phyloP scores from a whole-genome alignment of 2,888 invertebrate species.

The Macaria liturata region DNA sequence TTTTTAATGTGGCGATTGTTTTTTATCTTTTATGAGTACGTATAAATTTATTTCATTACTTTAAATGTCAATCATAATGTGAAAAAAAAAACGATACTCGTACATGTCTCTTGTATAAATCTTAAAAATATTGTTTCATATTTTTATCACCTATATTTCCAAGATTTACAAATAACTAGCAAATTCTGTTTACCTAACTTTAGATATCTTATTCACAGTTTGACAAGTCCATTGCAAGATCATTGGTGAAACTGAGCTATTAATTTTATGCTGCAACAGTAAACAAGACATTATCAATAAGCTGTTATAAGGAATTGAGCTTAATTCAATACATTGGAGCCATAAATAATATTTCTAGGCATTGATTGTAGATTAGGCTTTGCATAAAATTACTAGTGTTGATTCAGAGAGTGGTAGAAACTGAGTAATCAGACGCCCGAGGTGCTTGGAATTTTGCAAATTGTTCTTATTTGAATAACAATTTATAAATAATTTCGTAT shows the following conservation, averaged over 20 bases:
- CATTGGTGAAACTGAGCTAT: background rate
- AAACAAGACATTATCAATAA: slow-evolving; percentile 35
- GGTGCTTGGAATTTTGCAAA: background rate
- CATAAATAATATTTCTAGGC: slow-evolving; percentile 31
- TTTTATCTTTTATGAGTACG: no score
- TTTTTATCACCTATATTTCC: no score
- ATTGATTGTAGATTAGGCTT: slow-evolving; percentile 32
- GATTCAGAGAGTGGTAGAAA: slow-evolving; percentile 31
- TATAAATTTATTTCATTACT: no score
- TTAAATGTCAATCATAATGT: no score
- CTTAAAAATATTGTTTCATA: no score
- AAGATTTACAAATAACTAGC: no score
- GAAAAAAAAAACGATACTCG: no score
- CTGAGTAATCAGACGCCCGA: slow-evolving; percentile 30
- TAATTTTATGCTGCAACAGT: slow-evolving; percentile 12
- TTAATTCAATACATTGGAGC: slow-evolving; percentile 27
- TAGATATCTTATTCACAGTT: background rate
- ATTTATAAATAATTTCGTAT: no score
- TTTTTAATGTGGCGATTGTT: no score
- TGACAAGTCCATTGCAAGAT: slow-evolving; percentile 3
- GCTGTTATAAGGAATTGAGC: slow-evolving; percentile 15
- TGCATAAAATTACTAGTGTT: slow-evolving; percentile 34
- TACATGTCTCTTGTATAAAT: no score
- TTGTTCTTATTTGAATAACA: no score
- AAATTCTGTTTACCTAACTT: no score